Conservation (phyloP, 1,140 invertebrate genomes). For the Formica exsecta region DNA sequence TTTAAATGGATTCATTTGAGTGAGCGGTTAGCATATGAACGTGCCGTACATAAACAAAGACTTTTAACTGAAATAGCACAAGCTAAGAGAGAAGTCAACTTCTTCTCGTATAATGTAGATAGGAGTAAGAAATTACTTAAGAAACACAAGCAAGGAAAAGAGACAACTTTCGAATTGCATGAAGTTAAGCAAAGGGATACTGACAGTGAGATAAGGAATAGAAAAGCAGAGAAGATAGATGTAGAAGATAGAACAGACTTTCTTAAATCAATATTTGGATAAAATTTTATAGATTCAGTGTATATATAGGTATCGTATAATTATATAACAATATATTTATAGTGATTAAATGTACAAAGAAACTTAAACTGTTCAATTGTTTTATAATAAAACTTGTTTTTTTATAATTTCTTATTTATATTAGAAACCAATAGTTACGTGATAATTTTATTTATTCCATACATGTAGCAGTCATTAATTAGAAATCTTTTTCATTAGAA, state of each 20-base stretch:
- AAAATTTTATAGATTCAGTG: background rate
- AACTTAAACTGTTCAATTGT: background rate
- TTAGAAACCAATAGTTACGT: no score
- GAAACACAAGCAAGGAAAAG: constrained; percentile 77
- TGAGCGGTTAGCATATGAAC: constrained; percentile 96
- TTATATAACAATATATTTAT: constrained; percentile 33
- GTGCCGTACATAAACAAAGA: constrained; percentile 94
- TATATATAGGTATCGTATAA: constrained; percentile 11
- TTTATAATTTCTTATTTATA: background rate
- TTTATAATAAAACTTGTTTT: constrained; percentile 5
- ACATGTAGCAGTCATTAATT: background rate
- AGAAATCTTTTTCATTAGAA: background rate
- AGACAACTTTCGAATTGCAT: constrained; percentile 77
- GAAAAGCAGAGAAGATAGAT: constrained; percentile 76
- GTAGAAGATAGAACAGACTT: constrained; percentile 85
- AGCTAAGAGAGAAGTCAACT: constrained; percentile 95
- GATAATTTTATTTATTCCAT: background rate
- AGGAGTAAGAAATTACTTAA: constrained; percentile 91
- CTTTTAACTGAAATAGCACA: constrained; percentile 95
- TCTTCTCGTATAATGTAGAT: constrained; percentile 94
- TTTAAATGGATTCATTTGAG: constrained; percentile 98
- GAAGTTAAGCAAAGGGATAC: constrained; percentile 85
- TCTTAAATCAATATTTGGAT: constrained; percentile 86
- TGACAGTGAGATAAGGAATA: constrained; percentile 82
- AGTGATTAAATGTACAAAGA: background rate